Conservation (phyloP, 2,888 invertebrate species). For the Drosophila monieri region DNA sequence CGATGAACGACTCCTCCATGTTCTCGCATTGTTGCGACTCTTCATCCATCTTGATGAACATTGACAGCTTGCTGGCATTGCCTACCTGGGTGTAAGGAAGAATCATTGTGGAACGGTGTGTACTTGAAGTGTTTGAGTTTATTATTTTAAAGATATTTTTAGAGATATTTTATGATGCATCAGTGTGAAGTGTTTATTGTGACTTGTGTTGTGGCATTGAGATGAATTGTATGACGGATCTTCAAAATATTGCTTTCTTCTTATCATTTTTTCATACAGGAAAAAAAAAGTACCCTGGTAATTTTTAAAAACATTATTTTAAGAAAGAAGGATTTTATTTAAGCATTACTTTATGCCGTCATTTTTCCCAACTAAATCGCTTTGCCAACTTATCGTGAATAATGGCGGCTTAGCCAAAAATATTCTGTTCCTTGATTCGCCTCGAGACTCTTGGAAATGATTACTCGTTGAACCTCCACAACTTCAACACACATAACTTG, state of each 20-base stretch:
- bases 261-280: neutral
- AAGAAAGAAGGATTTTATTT: too few species aligned
- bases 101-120: neutral
- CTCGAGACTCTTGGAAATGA: conserved; percentile 2
- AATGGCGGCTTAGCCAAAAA: neutral
- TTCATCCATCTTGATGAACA: neutral
- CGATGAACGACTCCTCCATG: neutral
- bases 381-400: neutral
- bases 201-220: neutral
- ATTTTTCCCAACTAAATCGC: neutral
- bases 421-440: conserved; percentile 1
- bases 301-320: too few species aligned
- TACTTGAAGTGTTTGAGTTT: neutral
- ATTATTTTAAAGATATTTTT: neutral
- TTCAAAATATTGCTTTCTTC: neutral
- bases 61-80: neutral
- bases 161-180: neutral
- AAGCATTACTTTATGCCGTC: neutral
- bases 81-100: neutral
- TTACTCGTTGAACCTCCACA: neutral
- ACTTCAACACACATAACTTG: conserved; percentile 18
- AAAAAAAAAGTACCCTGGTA: too few species aligned
- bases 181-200: neutral
- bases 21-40: neutral
- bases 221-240: neutral